phyloP scores from a whole-genome alignment of 2,113 vertebrate genomes.

The Indicator maculatus region DNA sequence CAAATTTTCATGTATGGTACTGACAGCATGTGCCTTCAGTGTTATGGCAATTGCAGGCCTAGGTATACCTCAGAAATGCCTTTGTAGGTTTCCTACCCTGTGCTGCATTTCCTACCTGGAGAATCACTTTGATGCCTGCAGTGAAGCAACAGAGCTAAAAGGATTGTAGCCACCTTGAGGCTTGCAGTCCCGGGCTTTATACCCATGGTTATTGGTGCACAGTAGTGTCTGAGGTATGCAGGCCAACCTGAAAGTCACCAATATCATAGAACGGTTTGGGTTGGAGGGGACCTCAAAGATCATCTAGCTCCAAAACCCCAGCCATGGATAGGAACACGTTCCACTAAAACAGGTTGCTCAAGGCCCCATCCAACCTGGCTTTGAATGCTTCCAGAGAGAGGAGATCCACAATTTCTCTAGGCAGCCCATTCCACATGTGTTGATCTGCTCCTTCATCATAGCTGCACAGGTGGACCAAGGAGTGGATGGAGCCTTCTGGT shows the following conservation, averaged over 20 bases:
- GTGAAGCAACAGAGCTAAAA: neutral
- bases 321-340: no score
- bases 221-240: neutral
- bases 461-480: neutral
- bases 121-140: neutral
- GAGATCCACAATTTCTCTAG: no score
- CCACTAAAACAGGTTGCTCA: no score
- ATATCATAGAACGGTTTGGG: no score
- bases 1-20: neutral
- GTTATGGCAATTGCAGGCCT: neutral
- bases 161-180: neutral
- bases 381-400: no score
- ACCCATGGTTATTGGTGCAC: accelerated
- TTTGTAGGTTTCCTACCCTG: neutral
- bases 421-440: neutral
- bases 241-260: accelerated
- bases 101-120: neutral
- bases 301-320: no score
- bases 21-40: neutral
- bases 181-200: neutral
- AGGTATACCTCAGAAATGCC: neutral
- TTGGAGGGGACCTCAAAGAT: no score
- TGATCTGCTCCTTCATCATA: accelerated
- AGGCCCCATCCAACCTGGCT: no score
- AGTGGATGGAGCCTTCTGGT: neutral